Evolutionary conservation across 1,140 invertebrate genomes (phyloP), one percentile per base, ranked within the genome.

Genomic region (Orussus abietinus): DNA sequence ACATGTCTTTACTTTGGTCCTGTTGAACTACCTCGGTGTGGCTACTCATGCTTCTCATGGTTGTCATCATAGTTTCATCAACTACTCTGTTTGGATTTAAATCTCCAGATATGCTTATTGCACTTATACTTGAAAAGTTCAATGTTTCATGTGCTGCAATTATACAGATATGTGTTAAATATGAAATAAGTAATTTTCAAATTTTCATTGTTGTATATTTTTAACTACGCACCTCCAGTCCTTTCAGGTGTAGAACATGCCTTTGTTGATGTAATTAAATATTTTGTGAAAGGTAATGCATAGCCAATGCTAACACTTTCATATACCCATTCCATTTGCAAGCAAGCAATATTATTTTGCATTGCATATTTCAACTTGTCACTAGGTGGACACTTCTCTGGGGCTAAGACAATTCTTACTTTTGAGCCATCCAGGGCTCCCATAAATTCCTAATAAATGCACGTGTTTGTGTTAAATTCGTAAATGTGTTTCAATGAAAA

Each of bases 351-450:
- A 41, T 81, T 80, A 67, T 83, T 88, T 49, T 82, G 79, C 32
- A 80, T 63, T 0, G 90, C 91, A 52, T 81, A 85, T 51, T 83
- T 84, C 57, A 85, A 84, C 62, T 96, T 96, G 10, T 88, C 82
- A 41, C 89, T 89, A 42, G 80, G 75, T 2, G 83, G 57, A 11
- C 75, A 72, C n/a, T 77, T 75, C 35, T 58, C 48, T 1, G 47
- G 36, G 2, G 68, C 59, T 12, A 74, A 29, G n/a, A 74, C 59
- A 14, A 72, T 28, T 56, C 62, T 69, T 7, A 68, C 61, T 51
- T 62, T 66, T 12, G 51, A n/a, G 5, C 56, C 57, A 51, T 74
- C 70, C 3, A 74, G 38, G 21, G 52, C 28, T 22, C 64, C 65
- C 52, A 64, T 59, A 30, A 53, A 70, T 42, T 50, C 59, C 66